Percentiles rank a stretch among this genome's conserved stretches.
Evolutionary conservation across 1,140 invertebrate genomes (phyloP).

Genomic region (Pemphigus obesinymphae): DNA sequence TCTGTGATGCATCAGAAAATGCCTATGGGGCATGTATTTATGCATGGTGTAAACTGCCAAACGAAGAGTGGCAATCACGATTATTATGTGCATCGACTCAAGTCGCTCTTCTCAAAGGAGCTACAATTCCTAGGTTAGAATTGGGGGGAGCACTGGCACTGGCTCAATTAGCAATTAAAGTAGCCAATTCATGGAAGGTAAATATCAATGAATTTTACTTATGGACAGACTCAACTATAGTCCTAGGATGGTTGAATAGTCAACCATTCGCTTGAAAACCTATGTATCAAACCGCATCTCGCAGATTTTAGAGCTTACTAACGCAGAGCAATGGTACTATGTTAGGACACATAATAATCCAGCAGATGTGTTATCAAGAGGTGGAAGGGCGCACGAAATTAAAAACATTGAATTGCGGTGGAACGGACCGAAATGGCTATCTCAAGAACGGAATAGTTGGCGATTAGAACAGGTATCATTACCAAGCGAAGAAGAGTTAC

Average conservation of each 20-base stretch:
- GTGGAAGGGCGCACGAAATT: too few relatives aligned
- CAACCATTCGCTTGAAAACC: conserved; percentile 40
- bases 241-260: too few relatives aligned
- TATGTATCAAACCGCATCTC: conserved; percentile 22
- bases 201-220: background rate
- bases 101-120: conserved; percentile 49
- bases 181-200: background rate
- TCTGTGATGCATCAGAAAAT: background rate
- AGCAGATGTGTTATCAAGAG: too few relatives aligned
- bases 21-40: background rate
- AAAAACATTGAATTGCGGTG: too few relatives aligned
- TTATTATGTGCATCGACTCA: conserved; percentile 48
- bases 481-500: too few relatives aligned
- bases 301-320: conserved; percentile 1
- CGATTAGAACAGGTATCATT: too few relatives aligned
- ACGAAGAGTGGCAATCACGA: background rate
- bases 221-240: too few relatives aligned
- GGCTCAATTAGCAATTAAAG: background rate
- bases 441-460: too few relatives aligned
- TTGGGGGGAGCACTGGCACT: conserved; percentile 47
- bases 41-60: background rate
- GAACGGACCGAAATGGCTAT: too few relatives aligned
- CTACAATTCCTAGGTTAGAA: conserved; percentile 51
- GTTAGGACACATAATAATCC: too few relatives aligned
- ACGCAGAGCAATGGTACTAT: too few relatives aligned